phyloP scores from a whole-genome alignment of 2,888 invertebrate genomes.

The Xiphydria camelus region DNA sequence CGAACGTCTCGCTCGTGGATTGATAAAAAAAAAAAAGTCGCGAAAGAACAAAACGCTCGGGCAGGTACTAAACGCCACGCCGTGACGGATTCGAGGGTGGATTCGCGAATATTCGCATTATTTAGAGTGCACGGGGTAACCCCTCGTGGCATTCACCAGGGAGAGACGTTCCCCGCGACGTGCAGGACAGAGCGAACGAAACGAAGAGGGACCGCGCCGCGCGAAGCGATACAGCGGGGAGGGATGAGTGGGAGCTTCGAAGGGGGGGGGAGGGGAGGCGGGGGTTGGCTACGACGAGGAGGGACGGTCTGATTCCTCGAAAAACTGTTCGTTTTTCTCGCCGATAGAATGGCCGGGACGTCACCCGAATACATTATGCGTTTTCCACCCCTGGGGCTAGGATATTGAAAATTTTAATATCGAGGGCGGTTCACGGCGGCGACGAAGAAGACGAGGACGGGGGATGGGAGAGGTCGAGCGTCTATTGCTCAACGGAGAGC shows the following conservation, averaged over 20 bases:
- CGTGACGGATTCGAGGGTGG: no score
- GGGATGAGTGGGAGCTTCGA: neutral
- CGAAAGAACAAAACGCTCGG: no score
- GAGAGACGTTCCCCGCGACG: neutral
- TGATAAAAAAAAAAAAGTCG: no score
- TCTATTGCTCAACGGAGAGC: conserved; percentile 49
- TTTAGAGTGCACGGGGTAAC: neutral
- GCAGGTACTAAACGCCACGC: no score
- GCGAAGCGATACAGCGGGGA: neutral
- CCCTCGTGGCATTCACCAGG: neutral
- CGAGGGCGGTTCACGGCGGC: conserved; percentile 39
- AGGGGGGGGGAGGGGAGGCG: neutral
- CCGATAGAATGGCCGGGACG: conserved; percentile 59
- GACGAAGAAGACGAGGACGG: conserved; percentile 11
- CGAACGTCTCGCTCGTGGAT: no score
- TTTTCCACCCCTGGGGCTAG: conserved; percentile 58
- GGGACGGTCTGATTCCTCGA: conserved; percentile 54
- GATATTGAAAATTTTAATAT: conserved; percentile 60
- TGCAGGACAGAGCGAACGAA: neutral
- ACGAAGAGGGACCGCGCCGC: neutral
- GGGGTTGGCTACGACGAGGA: neutral
- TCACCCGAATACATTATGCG: conserved; percentile 59
- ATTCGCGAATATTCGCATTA: conserved; percentile 3
- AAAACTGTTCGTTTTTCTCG: conserved; percentile 59
- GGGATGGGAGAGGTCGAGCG: conserved; percentile 42